Conservation (phyloP, 2,888 invertebrate genomes). For the Penaeus monodon region DNA sequence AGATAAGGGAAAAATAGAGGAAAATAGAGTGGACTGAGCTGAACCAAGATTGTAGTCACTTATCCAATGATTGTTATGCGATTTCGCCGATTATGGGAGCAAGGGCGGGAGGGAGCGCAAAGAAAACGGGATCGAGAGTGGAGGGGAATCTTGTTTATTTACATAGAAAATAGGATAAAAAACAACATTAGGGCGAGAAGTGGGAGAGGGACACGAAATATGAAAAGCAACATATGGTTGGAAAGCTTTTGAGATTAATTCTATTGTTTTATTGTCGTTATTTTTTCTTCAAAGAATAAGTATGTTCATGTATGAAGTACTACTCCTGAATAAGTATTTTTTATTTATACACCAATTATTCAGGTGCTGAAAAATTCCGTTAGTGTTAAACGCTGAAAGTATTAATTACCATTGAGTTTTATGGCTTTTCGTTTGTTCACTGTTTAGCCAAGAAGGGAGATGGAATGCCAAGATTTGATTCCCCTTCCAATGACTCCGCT, state of each 20-base stretch:
- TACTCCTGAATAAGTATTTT: no score
- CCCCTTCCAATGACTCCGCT: no score
- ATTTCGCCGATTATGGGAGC: constrained; percentile 18
- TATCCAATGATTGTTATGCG: constrained; percentile 39
- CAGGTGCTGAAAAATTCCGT: no score
- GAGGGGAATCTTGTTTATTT: constrained; percentile 19
- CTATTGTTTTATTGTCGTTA: no score
- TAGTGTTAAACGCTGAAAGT: no score
- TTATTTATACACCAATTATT: no score
- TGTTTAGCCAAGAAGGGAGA: no score
- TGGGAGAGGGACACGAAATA: not conserved
- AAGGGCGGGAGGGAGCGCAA: constrained; percentile 5
- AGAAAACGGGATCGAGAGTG: constrained; percentile 26
- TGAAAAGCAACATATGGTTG: not conserved
- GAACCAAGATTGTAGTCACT: constrained; percentile 29
- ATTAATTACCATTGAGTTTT: no score
- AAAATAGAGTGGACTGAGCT: not conserved
- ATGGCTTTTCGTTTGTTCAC: no score
- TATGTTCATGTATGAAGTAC: no score
- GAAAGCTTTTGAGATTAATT: not conserved
- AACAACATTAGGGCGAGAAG: not conserved
- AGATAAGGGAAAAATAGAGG: not conserved
- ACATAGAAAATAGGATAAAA: constrained; percentile 33
- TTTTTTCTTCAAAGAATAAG: no score
- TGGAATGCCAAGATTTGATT: no score